Evolutionary conservation across 2,888 invertebrate species (phyloP).

Genomic region (Heliconius ethilla): DNA sequence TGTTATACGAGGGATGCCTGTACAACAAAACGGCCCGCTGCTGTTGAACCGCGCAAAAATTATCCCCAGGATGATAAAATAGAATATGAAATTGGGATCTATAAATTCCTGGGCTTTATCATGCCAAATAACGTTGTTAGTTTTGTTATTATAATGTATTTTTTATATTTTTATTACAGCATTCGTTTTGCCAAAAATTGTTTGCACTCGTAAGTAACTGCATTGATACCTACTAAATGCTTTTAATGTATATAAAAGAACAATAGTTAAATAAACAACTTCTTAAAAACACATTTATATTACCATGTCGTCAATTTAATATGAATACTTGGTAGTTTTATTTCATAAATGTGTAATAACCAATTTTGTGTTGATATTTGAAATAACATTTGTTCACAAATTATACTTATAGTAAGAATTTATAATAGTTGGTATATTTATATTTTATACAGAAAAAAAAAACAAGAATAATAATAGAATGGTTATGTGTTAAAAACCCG

Average conservation of each 20-base stretch:
- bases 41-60: neutral
- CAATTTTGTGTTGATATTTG: neutral
- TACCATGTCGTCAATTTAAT: neutral
- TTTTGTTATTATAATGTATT: no score
- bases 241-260: neutral
- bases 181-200: no score
- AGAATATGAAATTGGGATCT: neutral
- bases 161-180: no score
- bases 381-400: neutral
- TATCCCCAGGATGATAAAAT: neutral
- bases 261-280: neutral
- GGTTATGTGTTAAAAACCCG: constrained; percentile 3
- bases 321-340: neutral
- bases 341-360: neutral
- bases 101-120: neutral
- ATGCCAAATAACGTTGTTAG: no score
- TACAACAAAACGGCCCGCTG: neutral
- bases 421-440: no score
- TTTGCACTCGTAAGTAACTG: no score
- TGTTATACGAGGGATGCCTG: no score
- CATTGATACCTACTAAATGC: no score
- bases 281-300: neutral
- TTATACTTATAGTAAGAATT: neutral
- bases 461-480: neutral
- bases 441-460: neutral